Evolutionary conservation across 2,888 invertebrate species (phyloP), one percentile per base, ranked within the genome.

Genomic region (Colostygia pectinataria): DNA sequence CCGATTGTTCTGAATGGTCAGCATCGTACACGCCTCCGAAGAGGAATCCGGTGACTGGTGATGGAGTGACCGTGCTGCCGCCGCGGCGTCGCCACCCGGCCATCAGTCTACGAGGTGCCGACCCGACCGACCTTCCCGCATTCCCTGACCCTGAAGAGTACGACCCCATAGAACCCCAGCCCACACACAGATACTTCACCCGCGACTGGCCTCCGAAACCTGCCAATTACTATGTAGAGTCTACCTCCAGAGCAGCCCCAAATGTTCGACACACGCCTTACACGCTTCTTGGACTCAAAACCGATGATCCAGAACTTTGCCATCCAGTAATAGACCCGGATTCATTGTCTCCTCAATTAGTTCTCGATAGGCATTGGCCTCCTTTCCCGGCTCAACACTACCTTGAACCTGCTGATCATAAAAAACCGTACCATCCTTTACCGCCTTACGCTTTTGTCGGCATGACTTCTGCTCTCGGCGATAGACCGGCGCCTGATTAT

Each of bases 11-110:
- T 88, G 67, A 83, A 83, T 86, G 86, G 78, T 85, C 83, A 89
- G 89, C 80, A 63, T 78, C 77, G 65, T 88, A 81, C 81, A 69
- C 74, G 67, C 89, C 85, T 76, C 87, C 92, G 90, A 88, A 90
- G 84, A 91, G 92, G 88, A 92, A 92, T 74, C 92, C 92, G 66
- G 92, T 92, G 84, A 92, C 92, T 68, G 92, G 92, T 73, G 92
- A 91, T 74, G 92, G 92, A 71, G 88, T 92, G 77, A 74, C 76
- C 71, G 74, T 92, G 80, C 88, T 86, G 80, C 90, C 89, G 70
- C 80, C 68, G 76, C 85, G 91, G 53, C 86, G 90, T 65, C 81
- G 85, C 74, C 85, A 86, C 74, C 84, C 90, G 53, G 84, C 77
- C 64, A 82, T 82, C 81, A 71, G 79, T 78, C 81, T 76, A 78